phyloP scores from a whole-genome alignment of 2,888 invertebrate genomes.

The Unio pictorum region DNA sequence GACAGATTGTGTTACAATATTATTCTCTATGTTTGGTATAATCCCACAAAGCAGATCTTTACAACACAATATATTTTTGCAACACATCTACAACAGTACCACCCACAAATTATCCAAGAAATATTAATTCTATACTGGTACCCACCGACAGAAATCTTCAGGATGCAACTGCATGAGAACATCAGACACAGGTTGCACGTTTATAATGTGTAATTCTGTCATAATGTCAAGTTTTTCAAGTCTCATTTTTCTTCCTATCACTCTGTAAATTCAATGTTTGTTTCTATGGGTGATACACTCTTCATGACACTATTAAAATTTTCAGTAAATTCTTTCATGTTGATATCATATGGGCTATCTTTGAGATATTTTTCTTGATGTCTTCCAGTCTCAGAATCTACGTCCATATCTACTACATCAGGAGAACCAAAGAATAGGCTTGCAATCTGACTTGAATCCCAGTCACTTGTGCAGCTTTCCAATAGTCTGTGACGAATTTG shows the following conservation, averaged over 20 bases:
- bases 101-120: too few relatives aligned
- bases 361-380: too few relatives aligned
- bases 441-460: slow-evolving; percentile 8
- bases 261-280: slow-evolving; percentile 14
- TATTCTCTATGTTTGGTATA: too few relatives aligned
- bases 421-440: not conserved
- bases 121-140: not conserved
- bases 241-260: slow-evolving; percentile 60
- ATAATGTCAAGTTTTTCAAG: slow-evolving; percentile 53
- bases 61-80: too few relatives aligned
- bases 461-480: not conserved
- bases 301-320: slow-evolving; percentile 22
- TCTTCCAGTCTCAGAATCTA: too few relatives aligned
- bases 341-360: too few relatives aligned
- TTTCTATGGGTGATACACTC: slow-evolving; percentile 27
- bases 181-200: slow-evolving; percentile 25
- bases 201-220: slow-evolving; percentile 32
- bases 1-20: too few relatives aligned
- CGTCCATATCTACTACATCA: too few relatives aligned
- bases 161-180: slow-evolving; percentile 39
- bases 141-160: slow-evolving; percentile 51
- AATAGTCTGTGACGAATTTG: too few relatives aligned
- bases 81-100: too few relatives aligned
- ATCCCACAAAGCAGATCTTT: too few relatives aligned
- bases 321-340: slow-evolving; percentile 7